Evolutionary conservation across 1,140 invertebrate species (phyloP), one percentile per base, ranked within the genome.

Genomic region (Pogonognathellus flavescens): DNA sequence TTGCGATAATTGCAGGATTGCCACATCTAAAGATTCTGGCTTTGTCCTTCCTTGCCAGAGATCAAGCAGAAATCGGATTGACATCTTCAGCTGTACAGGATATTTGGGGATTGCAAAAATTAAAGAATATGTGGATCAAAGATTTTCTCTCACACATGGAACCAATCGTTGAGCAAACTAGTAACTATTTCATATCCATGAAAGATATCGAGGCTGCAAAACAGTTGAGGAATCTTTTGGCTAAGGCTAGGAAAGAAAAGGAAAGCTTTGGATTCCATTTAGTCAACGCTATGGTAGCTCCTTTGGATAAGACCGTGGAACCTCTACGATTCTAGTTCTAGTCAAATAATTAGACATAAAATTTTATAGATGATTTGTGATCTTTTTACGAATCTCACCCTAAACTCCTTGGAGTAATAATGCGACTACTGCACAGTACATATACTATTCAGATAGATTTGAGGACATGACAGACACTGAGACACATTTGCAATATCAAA

Each of bases 61-160:
- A 57, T 25, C 6, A 9, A 22, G 50, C 50, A 5, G 50, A 53
- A 5, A 13, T 81, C 11, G 80, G 80, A 81, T 52, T 81, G 11
- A 81, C 50, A 55, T 13, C 80, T 25, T 10, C 53, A 53, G 80
- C 52, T 25, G 50, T 81, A 3, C 20, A 20, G 13, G 52, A 13
- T 25, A 81, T 81, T 25, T 81, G 80, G 80, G 53, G 50, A 81
- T 81, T 81, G 5, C 80, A 81, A 14, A 81, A 81, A 57, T 57
- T 81, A n/a, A 81, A 81, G 20, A 81, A 81, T 22, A 81, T 81
- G 50, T 81, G 80, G 80, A 18, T 53, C 22, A 81, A 81, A 55
- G 80, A 81, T 57, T 81, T 55, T 52, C n/a, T 81, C 11, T 18
- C 11, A 0, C 11, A 25, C 14, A 81, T 81, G 80, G 80, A 81